Evolutionary conservation across 2,113 vertebrate species (phyloP).

Genomic region (Tonatia bakeri): DNA sequence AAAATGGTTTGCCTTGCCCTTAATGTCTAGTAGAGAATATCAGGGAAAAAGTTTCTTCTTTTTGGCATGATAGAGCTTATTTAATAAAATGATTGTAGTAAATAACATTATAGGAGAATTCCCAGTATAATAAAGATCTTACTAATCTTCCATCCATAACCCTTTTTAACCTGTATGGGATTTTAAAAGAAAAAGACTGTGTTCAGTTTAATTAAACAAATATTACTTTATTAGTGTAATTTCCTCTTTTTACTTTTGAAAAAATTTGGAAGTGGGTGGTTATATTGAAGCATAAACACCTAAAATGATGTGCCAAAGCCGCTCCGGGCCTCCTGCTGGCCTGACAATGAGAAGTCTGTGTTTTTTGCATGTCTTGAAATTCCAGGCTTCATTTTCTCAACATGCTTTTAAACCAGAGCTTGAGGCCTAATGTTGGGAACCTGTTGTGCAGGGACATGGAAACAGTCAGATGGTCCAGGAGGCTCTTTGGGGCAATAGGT

Average conservation of each 20-base stretch:
- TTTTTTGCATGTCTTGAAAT: neutral
- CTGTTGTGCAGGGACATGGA: neutral
- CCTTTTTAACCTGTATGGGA: neutral
- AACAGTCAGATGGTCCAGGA: neutral
- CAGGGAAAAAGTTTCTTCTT: neutral
- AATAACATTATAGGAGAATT: neutral
- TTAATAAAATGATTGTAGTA: slow-evolving; percentile 34
- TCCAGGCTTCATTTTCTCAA: neutral
- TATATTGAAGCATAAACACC: neutral
- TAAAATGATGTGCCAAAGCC: neutral
- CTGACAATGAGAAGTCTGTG: neutral
- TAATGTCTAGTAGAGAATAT: neutral
- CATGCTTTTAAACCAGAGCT: neutral
- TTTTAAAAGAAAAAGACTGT: neutral
- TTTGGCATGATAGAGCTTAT: neutral
- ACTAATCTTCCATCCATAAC: neutral
- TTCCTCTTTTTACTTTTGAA: neutral
- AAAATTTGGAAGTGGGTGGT: neutral
- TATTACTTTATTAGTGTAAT: neutral
- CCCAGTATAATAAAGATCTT: slow-evolving; percentile 1
- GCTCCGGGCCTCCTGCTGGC: neutral
- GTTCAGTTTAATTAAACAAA: slow-evolving; percentile 24
- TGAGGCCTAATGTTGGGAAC: neutral
- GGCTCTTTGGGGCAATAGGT: neutral
- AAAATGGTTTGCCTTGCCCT: neutral